These are phyloP conservation scores for Nomada hirtipes DNA, from an alignment of 2,888 invertebrate species.

Conservation along the genomic window DNA sequence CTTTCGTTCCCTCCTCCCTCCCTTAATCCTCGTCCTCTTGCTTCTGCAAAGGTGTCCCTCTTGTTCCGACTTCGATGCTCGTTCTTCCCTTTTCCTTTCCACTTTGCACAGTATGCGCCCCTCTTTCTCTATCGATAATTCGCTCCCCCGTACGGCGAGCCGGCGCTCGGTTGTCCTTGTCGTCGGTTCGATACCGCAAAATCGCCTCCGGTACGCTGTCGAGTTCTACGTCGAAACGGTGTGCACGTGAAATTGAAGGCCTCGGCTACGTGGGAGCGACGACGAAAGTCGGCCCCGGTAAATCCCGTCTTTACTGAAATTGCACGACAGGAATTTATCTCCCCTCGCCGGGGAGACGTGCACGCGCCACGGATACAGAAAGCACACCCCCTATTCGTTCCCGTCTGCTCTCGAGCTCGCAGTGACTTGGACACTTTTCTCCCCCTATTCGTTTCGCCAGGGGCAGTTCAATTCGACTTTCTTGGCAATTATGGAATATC, in stretches of 20 bases:
- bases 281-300: constrained; percentile 62
- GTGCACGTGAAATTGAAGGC: constrained; percentile 64
- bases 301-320: constrained; percentile 66
- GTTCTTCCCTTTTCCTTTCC: constrained; percentile 40
- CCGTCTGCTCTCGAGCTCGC: constrained; percentile 3
- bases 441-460: no score
- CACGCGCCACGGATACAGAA: constrained; percentile 19
- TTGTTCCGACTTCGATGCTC: neutral
- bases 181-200: constrained; percentile 62
- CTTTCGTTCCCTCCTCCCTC: neutral
- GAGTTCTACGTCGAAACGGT: constrained; percentile 50
- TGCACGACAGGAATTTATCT: constrained; percentile 61
- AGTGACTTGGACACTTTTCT: neutral
- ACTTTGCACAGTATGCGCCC: neutral
- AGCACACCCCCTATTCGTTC: constrained; percentile 6
- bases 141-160: neutral
- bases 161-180: constrained; percentile 1
- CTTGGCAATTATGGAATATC: no score
- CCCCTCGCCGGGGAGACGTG: constrained; percentile 35
- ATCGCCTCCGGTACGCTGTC: constrained; percentile 58
- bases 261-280: constrained; percentile 62
- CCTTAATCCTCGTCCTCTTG: neutral
- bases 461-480: no score
- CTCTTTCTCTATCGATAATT: constrained; percentile 39
- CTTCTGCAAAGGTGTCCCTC: neutral